These are phyloP conservation scores for Pavo muticus DNA, from an alignment of 2,113 vertebrate genomes.

Conservation along the genomic window DNA sequence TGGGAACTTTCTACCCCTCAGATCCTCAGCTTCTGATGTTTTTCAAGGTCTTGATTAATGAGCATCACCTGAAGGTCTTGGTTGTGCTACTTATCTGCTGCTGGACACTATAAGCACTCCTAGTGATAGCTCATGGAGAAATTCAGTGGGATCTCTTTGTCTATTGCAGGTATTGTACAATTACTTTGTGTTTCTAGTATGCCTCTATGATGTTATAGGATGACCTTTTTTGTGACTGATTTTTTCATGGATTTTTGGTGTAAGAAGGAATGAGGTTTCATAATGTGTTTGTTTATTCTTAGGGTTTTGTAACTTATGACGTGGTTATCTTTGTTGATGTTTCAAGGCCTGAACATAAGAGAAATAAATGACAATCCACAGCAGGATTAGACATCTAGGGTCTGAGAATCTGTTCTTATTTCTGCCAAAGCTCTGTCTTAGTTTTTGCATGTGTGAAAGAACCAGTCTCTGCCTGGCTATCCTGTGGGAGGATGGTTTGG, in stretches of 20 bases:
- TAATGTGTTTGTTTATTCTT: not conserved
- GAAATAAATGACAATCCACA: accelerated
- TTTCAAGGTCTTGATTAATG: not conserved
- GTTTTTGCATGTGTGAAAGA: not conserved
- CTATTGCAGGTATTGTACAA: not conserved
- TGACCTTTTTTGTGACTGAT: not conserved
- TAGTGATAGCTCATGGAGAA: accelerated
- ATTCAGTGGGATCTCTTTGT: accelerated
- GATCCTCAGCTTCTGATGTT: not conserved
- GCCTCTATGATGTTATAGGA: not conserved
- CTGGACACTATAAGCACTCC: not conserved
- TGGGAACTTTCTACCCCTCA: not conserved
- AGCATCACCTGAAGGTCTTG: not conserved
- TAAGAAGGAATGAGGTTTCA: not conserved
- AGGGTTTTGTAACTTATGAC: not conserved
- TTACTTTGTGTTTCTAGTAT: not conserved
- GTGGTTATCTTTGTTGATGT: not conserved
- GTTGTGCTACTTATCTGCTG: not conserved
- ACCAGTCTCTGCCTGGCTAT: not conserved
- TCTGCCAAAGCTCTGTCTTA: not conserved
- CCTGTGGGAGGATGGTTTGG: not conserved
- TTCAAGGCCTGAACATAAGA: not conserved
- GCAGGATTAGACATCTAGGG: no score
- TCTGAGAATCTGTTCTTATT: not conserved
- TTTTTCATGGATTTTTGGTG: not conserved